Evolutionary conservation across 2,888 invertebrate species (phyloP), one percentile per base, ranked within the genome.

Genomic region (Sarcophaga rosellei): DNA sequence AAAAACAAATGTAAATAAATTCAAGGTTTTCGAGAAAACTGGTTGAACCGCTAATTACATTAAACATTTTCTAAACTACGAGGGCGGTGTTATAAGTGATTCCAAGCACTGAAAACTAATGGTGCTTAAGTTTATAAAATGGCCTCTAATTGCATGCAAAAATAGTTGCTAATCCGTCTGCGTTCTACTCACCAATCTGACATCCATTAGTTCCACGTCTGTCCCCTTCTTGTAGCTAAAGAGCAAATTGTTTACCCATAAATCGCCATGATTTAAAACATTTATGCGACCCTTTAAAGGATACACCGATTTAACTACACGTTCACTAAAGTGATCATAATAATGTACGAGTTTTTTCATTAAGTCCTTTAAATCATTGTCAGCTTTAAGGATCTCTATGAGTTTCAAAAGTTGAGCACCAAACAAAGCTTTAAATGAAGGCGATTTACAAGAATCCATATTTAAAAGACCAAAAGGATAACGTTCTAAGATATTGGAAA

Each of bases 201-300:
- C 91, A 81, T 94, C 93, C 62, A 90, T 88, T 8, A 93, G 90
- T 47, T 11, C 59, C 35, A 21, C 90, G 88, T 68, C 53, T 53
- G 17, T 59, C 20, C 72, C 81, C 25, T 79, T 53, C 10, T 59
- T 84, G 82, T 93, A 93, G 63, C 92, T 92, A 85, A 94, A 94
- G 88, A 94, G 92, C 89, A 94, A 93, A 88, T 94, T 94, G 86
- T 94, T 94, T 0, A 93, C 91, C 94, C 94, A 94, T 6, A 94
- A 89, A 89, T 94, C 94, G 3, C 94, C 94, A 83, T 94, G 94
- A 88, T 94, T 94, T 15, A 94, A 91, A 17, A 94, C 94, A 83
- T 92, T 92, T 0, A 88, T 69, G 0, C 59, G 45, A 0, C 93
- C 92, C 5, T 89, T 76, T 69, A 92, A 59, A 0, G 92, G 92